Evolutionary conservation across 2,888 invertebrate species (phyloP).

Genomic region (Drosophila suboccidentalis): DNA sequence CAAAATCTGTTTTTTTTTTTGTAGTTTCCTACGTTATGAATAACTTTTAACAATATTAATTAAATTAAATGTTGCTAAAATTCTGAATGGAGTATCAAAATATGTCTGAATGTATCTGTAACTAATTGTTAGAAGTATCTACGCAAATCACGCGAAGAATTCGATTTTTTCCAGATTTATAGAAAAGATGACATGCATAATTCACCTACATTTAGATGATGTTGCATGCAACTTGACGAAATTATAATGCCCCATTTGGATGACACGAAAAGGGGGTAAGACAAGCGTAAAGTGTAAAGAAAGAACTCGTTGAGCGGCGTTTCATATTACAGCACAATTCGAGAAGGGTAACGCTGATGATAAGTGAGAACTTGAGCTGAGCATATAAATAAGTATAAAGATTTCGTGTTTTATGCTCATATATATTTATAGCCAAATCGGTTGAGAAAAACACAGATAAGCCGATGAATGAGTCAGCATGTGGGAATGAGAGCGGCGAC

Average conservation of each 20-base stretch:
- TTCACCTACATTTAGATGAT: conserved; percentile 27
- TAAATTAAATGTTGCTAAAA: too few species aligned
- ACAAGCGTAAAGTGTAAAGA: conserved; percentile 19
- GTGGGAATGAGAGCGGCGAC: conserved; percentile 50
- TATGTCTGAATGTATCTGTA: too few species aligned
- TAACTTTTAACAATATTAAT: too few species aligned
- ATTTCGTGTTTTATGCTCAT: conserved; percentile 39
- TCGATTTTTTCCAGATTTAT: not conserved
- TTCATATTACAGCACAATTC: conserved; percentile 50
- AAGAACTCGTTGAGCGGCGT: conserved; percentile 39
- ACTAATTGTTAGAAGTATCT: not conserved
- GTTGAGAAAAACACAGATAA: conserved; percentile 49
- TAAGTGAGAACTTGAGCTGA: conserved; percentile 63
- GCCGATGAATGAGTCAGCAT: conserved; percentile 52
- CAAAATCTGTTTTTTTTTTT: too few species aligned
- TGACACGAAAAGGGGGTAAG: conserved; percentile 4
- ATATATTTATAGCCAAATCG: conserved; percentile 40
- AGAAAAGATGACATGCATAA: conserved; percentile 7
- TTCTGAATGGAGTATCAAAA: too few species aligned
- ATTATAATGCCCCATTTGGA: conserved; percentile 27
- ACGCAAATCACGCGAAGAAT: not conserved
- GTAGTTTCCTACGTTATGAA: too few species aligned
- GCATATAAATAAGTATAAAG: conserved; percentile 53
- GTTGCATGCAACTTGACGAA: conserved; percentile 45
- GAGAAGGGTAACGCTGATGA: conserved; percentile 37